Conservation (phyloP, 2,113 vertebrate species). For the Delphinus delphis region DNA sequence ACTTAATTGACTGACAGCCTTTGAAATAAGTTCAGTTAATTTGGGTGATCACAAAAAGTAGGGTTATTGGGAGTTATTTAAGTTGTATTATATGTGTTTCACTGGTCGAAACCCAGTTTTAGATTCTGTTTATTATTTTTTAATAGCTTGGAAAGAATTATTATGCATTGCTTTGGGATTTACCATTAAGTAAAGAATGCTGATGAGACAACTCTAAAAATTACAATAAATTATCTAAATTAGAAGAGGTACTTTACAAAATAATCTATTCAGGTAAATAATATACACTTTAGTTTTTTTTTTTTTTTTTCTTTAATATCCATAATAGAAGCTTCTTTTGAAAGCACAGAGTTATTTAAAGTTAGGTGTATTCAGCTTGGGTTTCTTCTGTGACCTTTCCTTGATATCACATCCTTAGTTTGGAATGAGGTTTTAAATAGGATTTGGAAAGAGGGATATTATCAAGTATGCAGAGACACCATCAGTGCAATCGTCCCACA, state of each 20-base stretch:
- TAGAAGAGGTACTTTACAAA: neutral
- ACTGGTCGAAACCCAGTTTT: neutral
- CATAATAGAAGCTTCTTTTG: neutral
- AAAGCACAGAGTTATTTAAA: neutral
- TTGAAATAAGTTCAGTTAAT: neutral
- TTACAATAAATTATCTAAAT: neutral
- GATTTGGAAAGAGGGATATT: neutral
- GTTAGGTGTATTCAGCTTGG: neutral
- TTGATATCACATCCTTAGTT: neutral
- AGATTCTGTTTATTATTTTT: neutral
- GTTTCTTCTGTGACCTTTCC: neutral
- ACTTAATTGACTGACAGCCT: neutral
- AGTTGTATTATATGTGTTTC: neutral
- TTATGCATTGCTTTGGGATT: neutral
- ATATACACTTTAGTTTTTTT: neutral
- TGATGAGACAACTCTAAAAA: neutral
- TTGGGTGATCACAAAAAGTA: neutral
- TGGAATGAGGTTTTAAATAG: neutral
- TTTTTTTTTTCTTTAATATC: neutral
- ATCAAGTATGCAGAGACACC: neutral
- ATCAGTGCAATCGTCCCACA: neutral
- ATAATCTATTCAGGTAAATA: neutral
- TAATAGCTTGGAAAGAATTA: neutral
- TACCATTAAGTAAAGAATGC: neutral
- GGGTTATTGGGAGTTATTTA: neutral